Evolutionary conservation across 1,140 invertebrate species (phyloP).

Genomic region (Drosophila neocordata): DNA sequence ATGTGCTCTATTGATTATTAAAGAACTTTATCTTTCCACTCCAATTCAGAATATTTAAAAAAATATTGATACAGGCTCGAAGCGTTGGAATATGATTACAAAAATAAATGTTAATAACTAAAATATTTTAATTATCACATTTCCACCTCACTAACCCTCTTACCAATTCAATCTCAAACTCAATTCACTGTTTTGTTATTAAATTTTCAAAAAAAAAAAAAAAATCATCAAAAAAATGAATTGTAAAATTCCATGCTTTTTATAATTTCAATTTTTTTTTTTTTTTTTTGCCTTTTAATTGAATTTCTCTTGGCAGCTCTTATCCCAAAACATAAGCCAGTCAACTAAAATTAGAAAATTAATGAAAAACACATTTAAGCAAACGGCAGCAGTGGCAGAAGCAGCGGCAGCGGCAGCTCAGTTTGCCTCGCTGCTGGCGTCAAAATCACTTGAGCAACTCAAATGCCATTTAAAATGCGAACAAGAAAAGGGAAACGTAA

Average conservation of each 20-base stretch:
- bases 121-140: constrained; percentile 1
- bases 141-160: not conserved
- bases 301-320: constrained; percentile 46
- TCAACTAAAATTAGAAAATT: constrained; percentile 70
- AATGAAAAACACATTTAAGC: constrained; percentile 65
- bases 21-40: not conserved
- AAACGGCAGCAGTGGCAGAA: constrained; percentile 18
- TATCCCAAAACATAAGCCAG: constrained; percentile 55
- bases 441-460: constrained; percentile 66
- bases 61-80: too few relatives aligned
- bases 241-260: constrained; percentile 16
- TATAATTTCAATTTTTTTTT: constrained; percentile 39
- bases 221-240: too few relatives aligned
- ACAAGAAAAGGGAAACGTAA: constrained; percentile 34
- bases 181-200: constrained; percentile 2
- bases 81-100: too few relatives aligned
- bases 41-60: too few relatives aligned
- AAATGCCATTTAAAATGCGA: constrained; percentile 40
- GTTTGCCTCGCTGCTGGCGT: constrained; percentile 2
- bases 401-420: constrained; percentile 2
- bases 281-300: constrained; percentile 47
- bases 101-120: too few relatives aligned
- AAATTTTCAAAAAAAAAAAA: constrained; percentile 9
- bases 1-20: not conserved
- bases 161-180: constrained; percentile 5